Percentiles rank a stretch among this genome's conserved stretches.
Evolutionary conservation across 2,797 vertebrate species (phyloP).

Genomic region (Atherinosoma microstoma): DNA sequence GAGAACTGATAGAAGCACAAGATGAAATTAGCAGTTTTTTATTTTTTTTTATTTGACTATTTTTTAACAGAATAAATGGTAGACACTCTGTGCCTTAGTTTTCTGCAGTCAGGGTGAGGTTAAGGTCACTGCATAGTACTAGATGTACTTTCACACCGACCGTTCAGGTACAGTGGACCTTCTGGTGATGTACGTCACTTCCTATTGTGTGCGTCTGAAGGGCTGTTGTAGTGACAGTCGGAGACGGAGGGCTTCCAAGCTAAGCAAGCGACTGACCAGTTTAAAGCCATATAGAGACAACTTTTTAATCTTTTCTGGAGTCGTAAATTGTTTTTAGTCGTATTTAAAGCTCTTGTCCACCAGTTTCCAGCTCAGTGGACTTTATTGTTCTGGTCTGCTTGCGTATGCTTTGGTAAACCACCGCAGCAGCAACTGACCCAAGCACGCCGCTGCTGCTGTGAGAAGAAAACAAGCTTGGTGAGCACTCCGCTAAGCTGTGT

Average conservation of each 20-base stretch:
- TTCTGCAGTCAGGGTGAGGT: constrained; percentile 4
- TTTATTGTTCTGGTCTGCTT: constrained; percentile 32
- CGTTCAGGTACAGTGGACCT: constrained; percentile 70
- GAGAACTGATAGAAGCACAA: neutral
- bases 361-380: constrained; percentile 26
- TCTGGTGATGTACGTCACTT: constrained; percentile 76
- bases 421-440: constrained; percentile 61
- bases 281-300: constrained; percentile 27
- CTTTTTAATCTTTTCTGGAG: constrained; percentile 13
- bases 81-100: constrained; percentile 9
- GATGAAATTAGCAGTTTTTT: neutral
- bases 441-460: constrained; percentile 72
- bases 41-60: neutral
- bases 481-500: constrained; percentile 75
- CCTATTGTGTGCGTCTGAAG: constrained; percentile 75
- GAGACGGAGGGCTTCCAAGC: constrained; percentile 64
- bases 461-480: constrained; percentile 72
- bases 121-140: constrained; percentile 55
- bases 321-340: constrained; percentile 11
- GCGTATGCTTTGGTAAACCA: constrained; percentile 42
- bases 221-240: constrained; percentile 66
- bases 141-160: constrained; percentile 60
- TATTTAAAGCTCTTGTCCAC: neutral
- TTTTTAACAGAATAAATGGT: neutral
- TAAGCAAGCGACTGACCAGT: constrained; percentile 40